A percentile compares a stretch with the other conserved stretches of the same genome.
Evolutionary conservation across 2,797 vertebrate genomes (phyloP).

Genomic region (Decapterus maruadsi): DNA sequence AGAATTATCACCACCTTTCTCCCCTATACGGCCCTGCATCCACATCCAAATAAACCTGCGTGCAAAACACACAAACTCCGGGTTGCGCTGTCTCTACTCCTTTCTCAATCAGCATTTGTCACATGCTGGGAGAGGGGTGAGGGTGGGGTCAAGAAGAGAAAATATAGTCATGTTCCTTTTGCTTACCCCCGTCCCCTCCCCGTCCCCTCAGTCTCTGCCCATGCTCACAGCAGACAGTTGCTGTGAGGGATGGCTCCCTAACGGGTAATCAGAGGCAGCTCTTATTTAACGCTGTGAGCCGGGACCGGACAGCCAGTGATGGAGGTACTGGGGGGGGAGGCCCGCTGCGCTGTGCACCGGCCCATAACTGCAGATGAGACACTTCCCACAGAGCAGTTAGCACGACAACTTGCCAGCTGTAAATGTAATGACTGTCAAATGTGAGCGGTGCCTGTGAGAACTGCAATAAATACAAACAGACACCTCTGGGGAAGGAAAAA

Average conservation of each 20-base stretch:
- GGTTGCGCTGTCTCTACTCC: slow-evolving; percentile 2
- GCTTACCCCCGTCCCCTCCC: neutral
- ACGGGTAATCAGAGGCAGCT: slow-evolving; percentile 69
- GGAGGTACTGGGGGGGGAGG: slow-evolving; percentile 48
- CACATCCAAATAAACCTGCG: neutral
- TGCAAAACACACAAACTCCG: neutral
- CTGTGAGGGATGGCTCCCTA: slow-evolving; percentile 63
- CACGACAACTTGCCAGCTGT: slow-evolving; percentile 62
- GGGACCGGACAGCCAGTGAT: slow-evolving; percentile 69
- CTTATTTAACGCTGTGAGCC: slow-evolving; percentile 73
- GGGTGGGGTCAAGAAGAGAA: slow-evolving; percentile 49
- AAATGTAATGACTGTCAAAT: slow-evolving; percentile 68
- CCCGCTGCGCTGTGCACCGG: slow-evolving; percentile 45
- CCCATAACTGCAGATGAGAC: slow-evolving; percentile 79
- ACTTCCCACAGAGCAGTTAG: slow-evolving; percentile 72
- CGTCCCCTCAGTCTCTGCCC: neutral
- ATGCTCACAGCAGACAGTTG: slow-evolving; percentile 41
- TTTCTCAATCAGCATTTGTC: slow-evolving; percentile 41
- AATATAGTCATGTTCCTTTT: slow-evolving; percentile 41
- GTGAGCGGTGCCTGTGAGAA: slow-evolving; percentile 55
- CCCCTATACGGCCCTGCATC: too few species aligned
- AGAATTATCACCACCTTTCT: too few species aligned
- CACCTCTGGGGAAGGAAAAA: slow-evolving; percentile 26
- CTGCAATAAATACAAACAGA: slow-evolving; percentile 64
- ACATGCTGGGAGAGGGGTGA: slow-evolving; percentile 31